Evolutionary conservation across 92 coral and sea anemone genomes (phyloP), one percentile per base, ranked within the genome.

Genomic region (Muricea muricata): DNA sequence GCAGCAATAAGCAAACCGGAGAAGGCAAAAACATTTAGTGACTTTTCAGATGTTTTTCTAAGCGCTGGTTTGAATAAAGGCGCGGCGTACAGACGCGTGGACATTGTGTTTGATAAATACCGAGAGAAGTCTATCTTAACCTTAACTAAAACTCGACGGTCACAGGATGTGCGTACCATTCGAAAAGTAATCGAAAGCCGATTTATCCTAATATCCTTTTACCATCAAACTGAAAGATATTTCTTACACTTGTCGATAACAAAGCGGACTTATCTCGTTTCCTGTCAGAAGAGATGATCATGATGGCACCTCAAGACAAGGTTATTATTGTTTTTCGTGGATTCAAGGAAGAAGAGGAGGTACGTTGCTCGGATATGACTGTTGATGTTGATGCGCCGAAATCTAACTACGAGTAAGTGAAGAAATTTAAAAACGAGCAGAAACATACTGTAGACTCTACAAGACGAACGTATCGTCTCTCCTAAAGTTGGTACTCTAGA

Each of bases 381-480:
- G 31, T 54, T 10, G 66, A 69, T 70, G 29, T 87, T 61, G 13
- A 26, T 30, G 57, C 23, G 11, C 65, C 79, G 17, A 71, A 20
- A 39, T 60, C 61, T 23, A 55, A 71, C 57, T 30, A 70, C 54
- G 17, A 35, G 18, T 13, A 80, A 34, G 31, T 18, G 9, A 13
- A 45, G 50, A 45, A 45, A 45, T 17, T 81, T 54, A 32, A 13
- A 39, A 56, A n/a, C n/a, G 72, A 24, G 78, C 75, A 10, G 68
- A 87, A 72, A 87, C 70, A 83, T 80, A 81, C 18, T 81, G 87
- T 32, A 17, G 28, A 45, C 29, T 71, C 18, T 87, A 81, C 56
- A 65, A 52, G 26, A 52, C 63, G 41, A 6, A 56, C 15, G 87
- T 37, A 17, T 87, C 67, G 18, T 46, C 33, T 87, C 81, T 81